Evolutionary conservation across 2,113 vertebrate genomes (phyloP).

Genomic region (Promerops cafer): DNA sequence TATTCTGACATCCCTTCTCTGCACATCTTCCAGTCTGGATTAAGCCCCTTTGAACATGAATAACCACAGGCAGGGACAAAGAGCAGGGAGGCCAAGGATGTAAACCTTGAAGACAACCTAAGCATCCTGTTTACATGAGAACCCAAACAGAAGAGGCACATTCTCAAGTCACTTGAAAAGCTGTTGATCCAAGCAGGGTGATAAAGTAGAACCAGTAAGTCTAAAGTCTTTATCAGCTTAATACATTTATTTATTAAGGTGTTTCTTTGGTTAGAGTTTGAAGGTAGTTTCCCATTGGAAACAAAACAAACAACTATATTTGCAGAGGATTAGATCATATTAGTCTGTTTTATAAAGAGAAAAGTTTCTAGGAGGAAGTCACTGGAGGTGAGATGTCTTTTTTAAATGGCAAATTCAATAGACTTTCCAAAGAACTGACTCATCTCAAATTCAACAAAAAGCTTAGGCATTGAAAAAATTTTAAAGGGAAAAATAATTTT

Average conservation of each 20-base stretch:
- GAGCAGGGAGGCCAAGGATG: not conserved
- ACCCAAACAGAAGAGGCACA: not conserved
- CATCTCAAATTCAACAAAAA: not conserved
- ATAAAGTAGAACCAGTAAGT: not conserved
- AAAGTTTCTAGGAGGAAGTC: not conserved
- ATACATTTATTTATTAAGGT: not conserved
- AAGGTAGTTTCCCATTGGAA: not conserved
- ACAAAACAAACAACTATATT: not conserved
- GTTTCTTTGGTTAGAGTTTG: not conserved
- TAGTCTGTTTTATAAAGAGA: not conserved
- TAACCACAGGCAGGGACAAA: not conserved
- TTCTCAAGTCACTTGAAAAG: not conserved
- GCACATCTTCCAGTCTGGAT: not conserved
- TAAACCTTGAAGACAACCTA: not conserved
- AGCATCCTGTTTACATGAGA: not conserved
- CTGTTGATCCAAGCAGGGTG: not conserved
- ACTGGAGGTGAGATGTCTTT: not conserved
- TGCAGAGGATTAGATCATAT: not conserved
- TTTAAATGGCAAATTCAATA: not conserved
- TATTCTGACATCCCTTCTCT: not conserved
- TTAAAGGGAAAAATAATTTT: not conserved
- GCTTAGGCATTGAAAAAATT: not conserved
- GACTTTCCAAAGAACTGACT: not conserved
- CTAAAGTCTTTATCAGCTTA: not conserved
- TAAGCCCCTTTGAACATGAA: not conserved